Base-by-base conservation (phyloP, 2,888 invertebrate species). In the Dasypogon diadema region DNA sequence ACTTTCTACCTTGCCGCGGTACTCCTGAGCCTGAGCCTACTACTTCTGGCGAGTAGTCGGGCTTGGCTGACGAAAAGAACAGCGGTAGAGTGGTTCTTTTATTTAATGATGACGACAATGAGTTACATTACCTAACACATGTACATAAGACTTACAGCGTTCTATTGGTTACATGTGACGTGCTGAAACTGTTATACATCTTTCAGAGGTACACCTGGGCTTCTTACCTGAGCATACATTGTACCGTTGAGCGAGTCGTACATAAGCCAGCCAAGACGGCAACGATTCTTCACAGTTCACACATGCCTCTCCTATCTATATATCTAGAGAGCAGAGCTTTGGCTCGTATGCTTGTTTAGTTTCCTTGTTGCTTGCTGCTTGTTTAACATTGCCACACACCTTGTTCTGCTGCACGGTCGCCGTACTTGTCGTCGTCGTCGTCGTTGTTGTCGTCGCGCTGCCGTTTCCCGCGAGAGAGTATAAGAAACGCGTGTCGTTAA, bases 371-470 rank as follows among this genome's bases (percentile, higher is more conserved):
- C 65, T 68, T 51, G 26, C 30, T 16, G 63, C 46, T 63, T 74
- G 51, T 63, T 60, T 51, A 63, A 74, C 51, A 63, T 74, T 74
- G 22, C 74, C 74, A 63, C 63, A 74, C 63, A 74, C 74, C 74
- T 60, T 74, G 74, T 74, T 74, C 63, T 63, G 10, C 42, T 30
- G 56, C 51, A 12, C 54, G 34, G 70, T 70, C 70, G 54, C 18
- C 16, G 34, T 16, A 18, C 14, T 70, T 51, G 18, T 42, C 46
- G 51, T 24, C 21, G 51, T 70, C 24, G 54, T 70, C 68, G 12
- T 1, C 48, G 16, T 48, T 14, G 48, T 48, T 16, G 68, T 68
- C 68, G 68, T n/a, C 42, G 37, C 22, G 63, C 21, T 42, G 63
- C 51, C 48, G 24, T 24, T 48, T 51, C 18, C n/a, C 5, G 5